Conservation (phyloP, 2,113 vertebrate species). For the Osmerus eperlanus region DNA sequence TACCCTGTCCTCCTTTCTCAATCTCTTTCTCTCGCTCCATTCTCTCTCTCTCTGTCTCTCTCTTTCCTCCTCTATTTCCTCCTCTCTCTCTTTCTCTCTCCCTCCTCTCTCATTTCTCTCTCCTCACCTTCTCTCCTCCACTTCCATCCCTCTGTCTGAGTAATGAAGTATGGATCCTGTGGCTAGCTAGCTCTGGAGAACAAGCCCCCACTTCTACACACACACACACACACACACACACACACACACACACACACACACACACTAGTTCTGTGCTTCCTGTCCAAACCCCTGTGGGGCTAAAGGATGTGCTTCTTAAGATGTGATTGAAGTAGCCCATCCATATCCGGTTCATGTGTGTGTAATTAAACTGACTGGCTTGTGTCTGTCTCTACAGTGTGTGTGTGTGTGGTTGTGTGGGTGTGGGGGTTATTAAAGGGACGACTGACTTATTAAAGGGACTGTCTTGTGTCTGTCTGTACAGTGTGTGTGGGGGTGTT, state of each 20-base stretch:
- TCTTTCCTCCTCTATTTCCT: neutral
- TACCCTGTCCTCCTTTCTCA: neutral
- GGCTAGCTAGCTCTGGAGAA: slow-evolving; percentile 9
- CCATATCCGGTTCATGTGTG: neutral
- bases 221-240: neutral
- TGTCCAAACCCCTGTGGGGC: neutral
- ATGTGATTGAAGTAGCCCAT: slow-evolving; percentile 9
- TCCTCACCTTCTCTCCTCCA: neutral
- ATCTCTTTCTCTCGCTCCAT: neutral
- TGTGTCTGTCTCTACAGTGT: slow-evolving; percentile 2
- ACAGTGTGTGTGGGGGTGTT: too few species aligned
- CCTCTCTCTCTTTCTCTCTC: neutral
- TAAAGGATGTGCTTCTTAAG: neutral
- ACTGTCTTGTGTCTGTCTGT: too few species aligned
- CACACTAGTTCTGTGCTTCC: neutral
- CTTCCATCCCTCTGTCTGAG: neutral
- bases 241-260: slow-evolving; percentile 6
- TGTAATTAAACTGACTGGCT: neutral
- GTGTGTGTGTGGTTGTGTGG: slow-evolving; percentile 3
- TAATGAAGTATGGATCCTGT: slow-evolving; percentile 13
- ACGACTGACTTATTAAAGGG: too few species aligned
- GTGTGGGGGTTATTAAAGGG: neutral
- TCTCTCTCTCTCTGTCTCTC: slow-evolving; percentile 9
- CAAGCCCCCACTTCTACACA: neutral
- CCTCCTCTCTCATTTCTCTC: neutral